Conservation (phyloP, 2,797 vertebrate species). For the Acipenser ruthenus region DNA sequence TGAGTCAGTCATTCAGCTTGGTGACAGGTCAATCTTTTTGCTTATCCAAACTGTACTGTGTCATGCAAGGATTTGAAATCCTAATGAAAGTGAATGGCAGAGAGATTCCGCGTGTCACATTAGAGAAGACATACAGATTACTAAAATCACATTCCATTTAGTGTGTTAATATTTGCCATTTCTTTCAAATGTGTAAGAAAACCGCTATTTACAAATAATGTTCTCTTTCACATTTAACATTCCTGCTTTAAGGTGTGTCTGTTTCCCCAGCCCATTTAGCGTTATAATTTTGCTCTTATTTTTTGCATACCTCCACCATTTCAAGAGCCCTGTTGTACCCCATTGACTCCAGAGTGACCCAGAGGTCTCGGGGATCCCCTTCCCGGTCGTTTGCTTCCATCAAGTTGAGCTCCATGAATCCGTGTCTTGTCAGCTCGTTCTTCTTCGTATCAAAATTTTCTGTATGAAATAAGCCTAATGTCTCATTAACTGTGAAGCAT, state of each 20-base stretch:
- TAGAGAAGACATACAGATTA: neutral
- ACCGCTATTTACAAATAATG: too few relatives aligned
- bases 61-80: too few relatives aligned
- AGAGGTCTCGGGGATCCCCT: conserved; percentile 80
- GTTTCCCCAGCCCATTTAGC: neutral
- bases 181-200: too few relatives aligned
- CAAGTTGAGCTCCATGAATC: conserved; percentile 87
- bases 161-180: neutral
- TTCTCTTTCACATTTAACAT: too few relatives aligned
- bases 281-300: neutral
- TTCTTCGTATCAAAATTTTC: conserved; percentile 91
- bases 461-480: conserved; percentile 35
- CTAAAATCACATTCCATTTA: neutral
- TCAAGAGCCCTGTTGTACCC: conserved; percentile 82
- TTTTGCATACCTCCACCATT: conserved; percentile 65
- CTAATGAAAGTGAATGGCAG: too few relatives aligned
- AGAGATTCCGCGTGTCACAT: too few relatives aligned
- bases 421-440: conserved; percentile 82
- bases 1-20: too few relatives aligned
- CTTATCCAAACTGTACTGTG: too few relatives aligned
- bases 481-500: neutral
- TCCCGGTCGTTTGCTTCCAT: conserved; percentile 84
- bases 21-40: too few relatives aligned
- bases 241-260: too few relatives aligned
- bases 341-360: conserved; percentile 66